These are phyloP conservation scores for Clistopyga incitator DNA, from an alignment of 2,888 invertebrate species.

Conservation along the genomic window DNA sequence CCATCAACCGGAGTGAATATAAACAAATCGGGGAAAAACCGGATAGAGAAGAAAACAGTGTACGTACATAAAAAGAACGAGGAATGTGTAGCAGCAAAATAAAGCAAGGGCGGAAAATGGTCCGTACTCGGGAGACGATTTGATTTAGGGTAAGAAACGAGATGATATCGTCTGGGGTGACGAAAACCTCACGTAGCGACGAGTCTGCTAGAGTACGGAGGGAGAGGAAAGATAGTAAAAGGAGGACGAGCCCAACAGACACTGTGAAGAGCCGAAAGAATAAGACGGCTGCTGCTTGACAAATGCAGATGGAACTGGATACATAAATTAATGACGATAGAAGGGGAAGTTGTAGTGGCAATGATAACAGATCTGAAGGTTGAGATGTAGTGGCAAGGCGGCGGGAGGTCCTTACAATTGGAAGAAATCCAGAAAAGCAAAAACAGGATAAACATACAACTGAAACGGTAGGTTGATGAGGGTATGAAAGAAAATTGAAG, in stretches of 20 bases:
- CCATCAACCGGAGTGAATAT: conserved; percentile 23
- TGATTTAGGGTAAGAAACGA: conserved; percentile 2
- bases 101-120: background rate
- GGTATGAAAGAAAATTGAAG: too few species aligned
- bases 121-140: conserved; percentile 26
- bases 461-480: too few species aligned
- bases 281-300: background rate
- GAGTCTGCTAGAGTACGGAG: background rate
- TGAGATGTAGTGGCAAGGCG: background rate
- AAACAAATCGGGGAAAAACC: conserved; percentile 31
- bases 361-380: background rate
- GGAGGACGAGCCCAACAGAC: background rate
- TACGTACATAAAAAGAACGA: conserved; percentile 6
- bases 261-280: background rate
- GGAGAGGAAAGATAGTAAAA: background rate
- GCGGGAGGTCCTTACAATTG: background rate
- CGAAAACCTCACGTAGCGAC: background rate
- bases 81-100: background rate
- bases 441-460: too few species aligned
- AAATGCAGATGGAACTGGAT: conserved; percentile 20
- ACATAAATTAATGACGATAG: background rate
- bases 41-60: background rate
- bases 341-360: background rate
- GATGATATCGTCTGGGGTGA: conserved; percentile 26
- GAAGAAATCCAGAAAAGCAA: too few species aligned